Evolutionary conservation across 2,113 vertebrate species (phyloP), one percentile per base, ranked within the genome.

Genomic region (Brevimyrus niger): DNA sequence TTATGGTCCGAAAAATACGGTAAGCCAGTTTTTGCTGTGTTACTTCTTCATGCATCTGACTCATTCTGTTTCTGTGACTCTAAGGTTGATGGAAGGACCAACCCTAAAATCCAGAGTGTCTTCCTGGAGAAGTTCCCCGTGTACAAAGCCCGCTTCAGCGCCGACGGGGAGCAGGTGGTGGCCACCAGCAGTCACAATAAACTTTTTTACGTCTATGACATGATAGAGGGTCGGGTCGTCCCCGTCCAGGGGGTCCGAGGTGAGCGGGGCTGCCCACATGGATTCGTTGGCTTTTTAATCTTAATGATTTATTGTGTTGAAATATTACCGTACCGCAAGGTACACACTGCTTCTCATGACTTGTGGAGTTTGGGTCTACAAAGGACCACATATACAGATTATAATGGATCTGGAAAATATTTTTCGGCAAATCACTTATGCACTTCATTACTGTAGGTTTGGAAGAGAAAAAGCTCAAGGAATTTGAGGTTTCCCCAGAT

Each of bases 21-120:
- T n/a, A 46, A 84, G 10, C 19, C 8, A n/a, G 80, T 5, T 27
- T 35, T 38, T 10, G 42, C 35, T 8, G 17, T 1, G 3, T 19
- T 44, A 17, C 38, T 0, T 82, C 5, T 82, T 7, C 8, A 9
- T 23, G 19, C 2, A 17, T 83, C 19, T 83, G 13, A 83, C 31
- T 84, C 38, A n/a, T 84, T 84, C 21, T 47, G 8, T 69, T 35
- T 51, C 50, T 73, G 38, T 51, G 10, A 73, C 31, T 84, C 3
- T 89, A 93, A 99, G 98, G 98, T 99, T 87, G 98, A 99, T 10
- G 98, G 97, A 5, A 95, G 97, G 95, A 96, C 92, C 5, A 99
- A 99, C 93, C 96, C 97, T 0, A 97, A 96, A 95, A 99, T 99
- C 93, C 98, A 99, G 94, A 99, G 97, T 92, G 96, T 99, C 90